Evolutionary conservation across 2,113 vertebrate species (phyloP).

Genomic region (Cyprinodon tularosa): DNA sequence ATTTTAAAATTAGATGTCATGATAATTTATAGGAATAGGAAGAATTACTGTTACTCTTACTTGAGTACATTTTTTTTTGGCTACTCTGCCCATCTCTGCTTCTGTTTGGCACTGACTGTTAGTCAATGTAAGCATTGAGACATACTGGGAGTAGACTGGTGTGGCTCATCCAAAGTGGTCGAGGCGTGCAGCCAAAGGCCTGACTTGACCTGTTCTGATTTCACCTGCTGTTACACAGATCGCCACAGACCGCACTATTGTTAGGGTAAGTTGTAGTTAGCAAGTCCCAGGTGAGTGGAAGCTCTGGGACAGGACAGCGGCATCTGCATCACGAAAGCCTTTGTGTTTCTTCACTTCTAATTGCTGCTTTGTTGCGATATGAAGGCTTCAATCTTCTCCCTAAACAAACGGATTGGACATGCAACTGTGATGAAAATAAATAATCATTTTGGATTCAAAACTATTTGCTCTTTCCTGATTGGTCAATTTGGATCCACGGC

Average conservation of each 20-base stretch:
- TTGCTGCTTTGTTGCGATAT: constrained; percentile 70
- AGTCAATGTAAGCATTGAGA: not conserved
- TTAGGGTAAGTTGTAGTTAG: constrained; percentile 82
- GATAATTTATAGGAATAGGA: too few relatives aligned
- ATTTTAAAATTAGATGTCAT: too few relatives aligned
- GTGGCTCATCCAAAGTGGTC: constrained; percentile 23
- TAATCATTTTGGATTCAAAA: not conserved
- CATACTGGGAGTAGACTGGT: constrained; percentile 21
- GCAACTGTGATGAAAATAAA: not conserved
- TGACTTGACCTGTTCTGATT: constrained; percentile 74
- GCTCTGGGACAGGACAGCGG: constrained; percentile 41
- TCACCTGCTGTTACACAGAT: constrained; percentile 78
- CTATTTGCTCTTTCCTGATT: not conserved
- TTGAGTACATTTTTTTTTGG: too few relatives aligned
- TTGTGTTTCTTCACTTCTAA: constrained; percentile 70
- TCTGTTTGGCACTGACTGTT: not conserved
- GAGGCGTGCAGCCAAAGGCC: constrained; percentile 43
- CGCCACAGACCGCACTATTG: constrained; percentile 79
- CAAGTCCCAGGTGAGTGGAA: constrained; percentile 74
- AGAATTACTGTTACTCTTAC: too few relatives aligned
- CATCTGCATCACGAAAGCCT: constrained; percentile 68
- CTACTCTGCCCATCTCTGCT: too few relatives aligned
- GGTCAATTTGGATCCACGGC: constrained; percentile 68
- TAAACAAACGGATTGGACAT: constrained; percentile 14
- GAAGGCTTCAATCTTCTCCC: constrained; percentile 72